These are phyloP conservation scores for Pheosia gnoma DNA, from an alignment of 2,888 invertebrate species.

Conservation along the genomic window DNA sequence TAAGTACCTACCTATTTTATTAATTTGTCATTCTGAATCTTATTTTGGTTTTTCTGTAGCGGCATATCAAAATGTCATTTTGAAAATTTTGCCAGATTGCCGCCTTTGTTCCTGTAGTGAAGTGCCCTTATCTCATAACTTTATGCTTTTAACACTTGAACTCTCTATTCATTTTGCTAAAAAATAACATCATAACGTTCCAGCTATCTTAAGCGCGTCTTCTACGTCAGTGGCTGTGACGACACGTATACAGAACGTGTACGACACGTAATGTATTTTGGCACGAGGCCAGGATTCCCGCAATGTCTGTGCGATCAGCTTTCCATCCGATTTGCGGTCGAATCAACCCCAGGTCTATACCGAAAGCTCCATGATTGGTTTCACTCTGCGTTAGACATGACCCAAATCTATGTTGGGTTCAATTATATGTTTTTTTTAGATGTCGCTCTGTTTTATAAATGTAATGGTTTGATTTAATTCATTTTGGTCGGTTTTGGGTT, in stretches of 20 bases:
- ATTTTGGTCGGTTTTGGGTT: neutral
- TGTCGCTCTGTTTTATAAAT: neutral
- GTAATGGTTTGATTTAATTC: neutral
- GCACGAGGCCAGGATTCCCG: constrained; percentile 46
- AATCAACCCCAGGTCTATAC: constrained; percentile 41
- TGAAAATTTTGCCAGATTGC: too few relatives aligned
- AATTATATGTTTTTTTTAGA: constrained; percentile 22
- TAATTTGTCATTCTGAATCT: too few relatives aligned
- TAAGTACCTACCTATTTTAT: too few relatives aligned
- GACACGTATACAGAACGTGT: constrained; percentile 43
- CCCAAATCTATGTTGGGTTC: constrained; percentile 34
- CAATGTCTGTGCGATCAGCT: constrained; percentile 48
- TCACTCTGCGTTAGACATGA: constrained; percentile 46
- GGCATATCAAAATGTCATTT: too few relatives aligned
- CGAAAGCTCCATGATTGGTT: constrained; percentile 49
- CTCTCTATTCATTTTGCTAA: neutral
- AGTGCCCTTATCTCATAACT: too few relatives aligned
- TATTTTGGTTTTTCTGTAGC: too few relatives aligned
- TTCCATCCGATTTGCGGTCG: constrained; percentile 51
- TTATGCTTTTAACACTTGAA: neutral
- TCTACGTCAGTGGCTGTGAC: constrained; percentile 36
- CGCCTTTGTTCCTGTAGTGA: too few relatives aligned
- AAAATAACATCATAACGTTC: neutral
- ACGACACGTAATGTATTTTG: constrained; percentile 51
- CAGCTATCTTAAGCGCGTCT: constrained; percentile 36